Base-by-base conservation (phyloP, 2,113 vertebrate species). In the Tupaia chinensis region DNA sequence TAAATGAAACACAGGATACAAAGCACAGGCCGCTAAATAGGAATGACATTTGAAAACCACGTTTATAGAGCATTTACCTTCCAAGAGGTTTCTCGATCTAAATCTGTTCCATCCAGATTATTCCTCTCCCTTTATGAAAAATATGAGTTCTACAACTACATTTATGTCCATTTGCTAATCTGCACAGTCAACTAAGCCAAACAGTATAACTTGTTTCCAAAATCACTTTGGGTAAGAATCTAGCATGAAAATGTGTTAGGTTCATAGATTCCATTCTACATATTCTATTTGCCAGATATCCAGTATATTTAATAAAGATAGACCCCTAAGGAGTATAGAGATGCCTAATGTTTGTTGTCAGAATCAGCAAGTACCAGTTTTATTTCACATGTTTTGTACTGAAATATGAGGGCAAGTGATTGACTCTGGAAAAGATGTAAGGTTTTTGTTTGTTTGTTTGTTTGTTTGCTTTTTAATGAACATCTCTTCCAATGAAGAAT, bases 11-110 rank as follows among this genome's bases (percentile, higher is more conserved):
- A 70, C 70, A 89, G 82, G 89, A 80, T 74, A 80, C 44, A 97
- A 96, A 84, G 11, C 56, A 93, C 53, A 79, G 44, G 29, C 73
- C 25, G 56, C 84, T 96, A 95, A 92, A 69, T 91, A 16, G 4
- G 95, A 97, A 92, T 94, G 95, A 94, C 96, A 91, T 90, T 87
- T 92, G 78, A 85, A 97, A 97, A 91, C 81, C 82, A 95, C 1
- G 11, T 58, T 85, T 92, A 89, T 89, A 63, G 20, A 96, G 81
- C 25, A 25, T 73, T 90, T 89, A 96, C 92, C 87, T 97, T 95
- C 90, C 90, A 90, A 76, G 72, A 79, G 56, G 66, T 73, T 94
- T 96, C 96, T 84, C 60, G 78, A 73, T 84, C 92, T 89, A 94
- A 65, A 72, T 96, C n/a, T 82, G 3, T 95, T 96, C 87, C 80